Evolutionary conservation across 1,140 invertebrate genomes (phyloP).

Genomic region (Trachymyrmex cornetzi): DNA sequence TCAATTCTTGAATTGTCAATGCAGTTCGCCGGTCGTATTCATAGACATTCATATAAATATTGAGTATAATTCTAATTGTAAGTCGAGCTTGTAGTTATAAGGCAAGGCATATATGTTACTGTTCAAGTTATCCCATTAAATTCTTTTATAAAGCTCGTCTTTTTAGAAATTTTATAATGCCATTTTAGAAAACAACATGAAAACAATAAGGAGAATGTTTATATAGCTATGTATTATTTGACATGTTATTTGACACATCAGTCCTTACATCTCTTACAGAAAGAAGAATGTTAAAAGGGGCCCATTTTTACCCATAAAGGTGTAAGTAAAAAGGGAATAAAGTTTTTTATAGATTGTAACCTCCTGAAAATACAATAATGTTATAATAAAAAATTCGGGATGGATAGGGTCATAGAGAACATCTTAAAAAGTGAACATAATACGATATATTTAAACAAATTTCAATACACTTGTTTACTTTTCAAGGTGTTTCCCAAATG

Average conservation of each 20-base stretch:
- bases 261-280: neutral
- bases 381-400: no score
- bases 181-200: neutral
- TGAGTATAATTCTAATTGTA: neutral
- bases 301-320: no score
- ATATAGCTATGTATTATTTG: neutral
- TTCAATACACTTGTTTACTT: no score
- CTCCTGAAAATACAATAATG: no score
- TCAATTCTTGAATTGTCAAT: neutral
- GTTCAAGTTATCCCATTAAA: constrained; percentile 26
- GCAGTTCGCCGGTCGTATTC: neutral
- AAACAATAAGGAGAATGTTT: neutral
- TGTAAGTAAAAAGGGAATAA: no score
- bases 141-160: neutral
- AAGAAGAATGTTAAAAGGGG: no score
- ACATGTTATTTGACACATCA: neutral
- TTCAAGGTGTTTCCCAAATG: no score
- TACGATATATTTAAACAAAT: no score
- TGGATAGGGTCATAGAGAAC: no score
- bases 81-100: constrained; percentile 31
- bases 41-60: constrained; percentile 12
- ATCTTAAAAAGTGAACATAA: no score
- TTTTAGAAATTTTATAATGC: constrained; percentile 29
- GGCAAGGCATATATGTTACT: neutral
- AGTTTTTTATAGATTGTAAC: no score